Percentiles rank a stretch among this genome's conserved stretches.
Conservation (phyloP, 2,888 invertebrate species). For the Zygogramma bicolorata region DNA sequence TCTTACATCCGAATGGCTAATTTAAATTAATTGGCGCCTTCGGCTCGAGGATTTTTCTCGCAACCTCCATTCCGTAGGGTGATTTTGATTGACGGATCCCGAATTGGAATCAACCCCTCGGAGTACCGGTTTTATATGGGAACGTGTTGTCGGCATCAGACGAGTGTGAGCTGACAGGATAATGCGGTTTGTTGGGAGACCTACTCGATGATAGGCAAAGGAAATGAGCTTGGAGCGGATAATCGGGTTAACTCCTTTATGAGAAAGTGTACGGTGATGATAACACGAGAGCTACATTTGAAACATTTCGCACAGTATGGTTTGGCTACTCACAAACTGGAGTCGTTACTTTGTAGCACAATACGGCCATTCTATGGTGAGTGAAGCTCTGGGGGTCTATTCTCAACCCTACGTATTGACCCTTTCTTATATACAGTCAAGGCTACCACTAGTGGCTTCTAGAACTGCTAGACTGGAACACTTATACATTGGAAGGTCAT, state of each 20-base stretch:
- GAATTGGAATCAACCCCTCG: constrained; percentile 22
- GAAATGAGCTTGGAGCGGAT: not conserved
- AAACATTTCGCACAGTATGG: no score
- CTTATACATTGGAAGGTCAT: no score
- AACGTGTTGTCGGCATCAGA: not conserved
- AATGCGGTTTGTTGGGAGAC: not conserved
- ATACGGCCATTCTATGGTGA: no score
- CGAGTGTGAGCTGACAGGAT: not conserved
- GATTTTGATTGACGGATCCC: constrained; percentile 39
- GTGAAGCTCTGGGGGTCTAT: no score
- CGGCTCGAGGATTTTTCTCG: constrained; percentile 15
- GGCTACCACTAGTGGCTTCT: no score
- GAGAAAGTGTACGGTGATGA: not conserved
- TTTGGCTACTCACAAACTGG: no score
- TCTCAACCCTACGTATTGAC: no score
- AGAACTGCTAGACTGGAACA: no score
- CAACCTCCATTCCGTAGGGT: constrained; percentile 30
- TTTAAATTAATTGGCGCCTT: constrained; percentile 33
- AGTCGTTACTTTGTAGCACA: no score
- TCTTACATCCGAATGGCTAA: constrained; percentile 37
- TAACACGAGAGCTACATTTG: not conserved
- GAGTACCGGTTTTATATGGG: constrained; percentile 16
- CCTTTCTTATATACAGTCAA: no score
- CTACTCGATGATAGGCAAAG: not conserved
- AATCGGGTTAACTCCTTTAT: not conserved